These are phyloP conservation scores for Hipposideros armiger DNA, from an alignment of 2,113 vertebrate genomes.

Conservation along the genomic window DNA sequence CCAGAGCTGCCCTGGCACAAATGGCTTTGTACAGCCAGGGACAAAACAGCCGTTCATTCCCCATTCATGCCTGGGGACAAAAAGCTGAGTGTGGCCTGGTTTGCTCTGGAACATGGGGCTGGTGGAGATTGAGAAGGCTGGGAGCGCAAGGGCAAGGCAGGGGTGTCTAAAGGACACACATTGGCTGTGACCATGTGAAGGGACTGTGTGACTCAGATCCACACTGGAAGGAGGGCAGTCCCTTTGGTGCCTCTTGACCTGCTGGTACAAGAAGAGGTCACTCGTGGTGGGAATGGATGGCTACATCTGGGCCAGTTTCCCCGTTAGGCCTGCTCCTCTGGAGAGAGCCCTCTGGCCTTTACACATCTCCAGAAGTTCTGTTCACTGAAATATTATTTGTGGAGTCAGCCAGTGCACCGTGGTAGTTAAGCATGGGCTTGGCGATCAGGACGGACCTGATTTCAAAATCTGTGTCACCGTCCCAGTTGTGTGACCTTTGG, in stretches of 20 bases:
- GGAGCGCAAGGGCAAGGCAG: not conserved
- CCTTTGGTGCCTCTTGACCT: conserved; percentile 33
- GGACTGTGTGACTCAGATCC: not conserved
- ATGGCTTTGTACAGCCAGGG: conserved; percentile 70
- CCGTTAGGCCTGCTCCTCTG: not conserved
- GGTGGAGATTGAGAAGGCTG: not conserved
- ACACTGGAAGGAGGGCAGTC: not conserved
- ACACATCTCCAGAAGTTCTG: not conserved
- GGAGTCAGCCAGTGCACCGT: not conserved
- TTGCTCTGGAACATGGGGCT: conserved; percentile 35
- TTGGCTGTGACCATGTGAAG: not conserved
- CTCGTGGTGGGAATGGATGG: not conserved
- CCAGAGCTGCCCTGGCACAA: conserved; percentile 53
- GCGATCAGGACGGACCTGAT: not conserved
- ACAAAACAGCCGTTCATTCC: conserved; percentile 76
- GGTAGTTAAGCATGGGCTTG: conserved; percentile 30
- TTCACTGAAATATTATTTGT: not conserved
- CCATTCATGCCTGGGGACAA: conserved; percentile 69
- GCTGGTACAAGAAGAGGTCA: not conserved
- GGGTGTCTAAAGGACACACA: not conserved
- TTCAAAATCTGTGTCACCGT: conserved; percentile 38
- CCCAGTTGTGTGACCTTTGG: not conserved
- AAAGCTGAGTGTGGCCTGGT: conserved; percentile 69
- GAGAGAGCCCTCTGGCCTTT: conserved; percentile 11
- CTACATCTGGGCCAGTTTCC: not conserved